Evolutionary conservation across 1,140 invertebrate species (phyloP), one percentile per base, ranked within the genome.

Genomic region (Tetramorium simillimum): DNA sequence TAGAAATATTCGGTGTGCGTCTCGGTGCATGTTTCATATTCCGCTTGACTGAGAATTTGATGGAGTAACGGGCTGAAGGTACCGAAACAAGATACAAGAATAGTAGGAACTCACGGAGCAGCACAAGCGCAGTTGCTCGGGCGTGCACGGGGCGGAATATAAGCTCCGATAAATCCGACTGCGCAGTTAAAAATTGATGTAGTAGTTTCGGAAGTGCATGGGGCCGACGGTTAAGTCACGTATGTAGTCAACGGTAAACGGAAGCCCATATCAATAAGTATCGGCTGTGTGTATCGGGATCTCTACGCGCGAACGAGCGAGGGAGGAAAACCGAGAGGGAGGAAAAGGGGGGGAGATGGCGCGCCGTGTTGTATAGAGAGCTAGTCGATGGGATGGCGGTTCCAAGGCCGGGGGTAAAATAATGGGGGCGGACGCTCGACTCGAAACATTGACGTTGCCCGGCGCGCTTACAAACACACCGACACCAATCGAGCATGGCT

Each of bases 231-330:
- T 92, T 92, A 91, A 93, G 90, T 92, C 92, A 92, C 92, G 92
- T 93, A 93, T 92, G 91, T 92, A 93, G 90, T 93, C 88, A 93
- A 94, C 92, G 91, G 92, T 90, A 91, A 93, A 87, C 94, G 94
- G 94, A 95, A 94, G 80, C 92, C 85, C 90, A 92, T 94, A 94
- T 94, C 93, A 92, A 94, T 95, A 94, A 93, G 92, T 93, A 95
- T 94, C 89, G 91, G 62, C 90, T 87, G 88, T 91, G 88, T 91
- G 88, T 86, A 91, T 89, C 90, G 84, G 86, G 70, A 91, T 92
- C 88, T 65, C 72, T 58, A 75, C 46, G 75, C 63, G 56, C 56
- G 53, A 86, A 24, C 73, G 80, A 56, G 58, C 28, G 46, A 33
- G 46, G 18, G 49, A 72, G 53, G 46, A 65, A 46, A 46, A 56